These are phyloP conservation scores for Mellivora capensis DNA, from an alignment of 2,113 vertebrate genomes.

Conservation along the genomic window DNA sequence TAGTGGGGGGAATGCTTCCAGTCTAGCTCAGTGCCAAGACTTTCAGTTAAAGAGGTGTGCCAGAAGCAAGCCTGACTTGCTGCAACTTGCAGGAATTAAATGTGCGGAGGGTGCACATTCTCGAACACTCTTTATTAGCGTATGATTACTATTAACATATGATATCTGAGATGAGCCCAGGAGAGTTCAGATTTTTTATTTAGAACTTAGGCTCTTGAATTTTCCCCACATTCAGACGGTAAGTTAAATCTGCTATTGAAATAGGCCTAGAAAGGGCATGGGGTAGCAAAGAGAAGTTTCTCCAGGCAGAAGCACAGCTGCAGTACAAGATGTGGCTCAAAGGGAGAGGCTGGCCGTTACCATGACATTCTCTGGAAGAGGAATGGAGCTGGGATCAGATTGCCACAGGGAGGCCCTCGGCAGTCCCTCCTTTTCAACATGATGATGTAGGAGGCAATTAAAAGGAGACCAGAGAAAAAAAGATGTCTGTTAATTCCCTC, in stretches of 20 bases:
- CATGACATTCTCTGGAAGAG: slow-evolving; percentile 63
- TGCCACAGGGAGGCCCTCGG: slow-evolving; percentile 54
- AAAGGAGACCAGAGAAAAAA: slow-evolving; percentile 21
- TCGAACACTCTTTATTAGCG: neutral
- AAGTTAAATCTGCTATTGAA: slow-evolving; percentile 21
- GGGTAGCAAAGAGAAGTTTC: neutral
- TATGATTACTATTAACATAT: neutral
- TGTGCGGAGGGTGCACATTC: neutral
- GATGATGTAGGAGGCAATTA: slow-evolving; percentile 55
- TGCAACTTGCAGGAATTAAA: neutral
- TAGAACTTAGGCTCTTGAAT: neutral
- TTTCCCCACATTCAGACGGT: neutral
- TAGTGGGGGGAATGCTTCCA: neutral
- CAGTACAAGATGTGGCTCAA: slow-evolving; percentile 19
- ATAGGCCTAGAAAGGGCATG: neutral
- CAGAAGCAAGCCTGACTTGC: slow-evolving; percentile 32
- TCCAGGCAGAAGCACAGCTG: slow-evolving; percentile 33
- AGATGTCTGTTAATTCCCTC: slow-evolving; percentile 36
- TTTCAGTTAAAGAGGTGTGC: neutral
- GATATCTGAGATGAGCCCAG: neutral
- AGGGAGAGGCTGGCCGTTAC: slow-evolving; percentile 60
- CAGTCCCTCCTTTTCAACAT: slow-evolving; percentile 46
- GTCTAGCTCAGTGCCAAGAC: slow-evolving; percentile 21
- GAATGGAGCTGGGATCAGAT: slow-evolving; percentile 50
- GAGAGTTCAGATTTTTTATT: neutral